phyloP scores from a whole-genome alignment of 2,888 invertebrate genomes.

The Pterobdella sp. region DNA sequence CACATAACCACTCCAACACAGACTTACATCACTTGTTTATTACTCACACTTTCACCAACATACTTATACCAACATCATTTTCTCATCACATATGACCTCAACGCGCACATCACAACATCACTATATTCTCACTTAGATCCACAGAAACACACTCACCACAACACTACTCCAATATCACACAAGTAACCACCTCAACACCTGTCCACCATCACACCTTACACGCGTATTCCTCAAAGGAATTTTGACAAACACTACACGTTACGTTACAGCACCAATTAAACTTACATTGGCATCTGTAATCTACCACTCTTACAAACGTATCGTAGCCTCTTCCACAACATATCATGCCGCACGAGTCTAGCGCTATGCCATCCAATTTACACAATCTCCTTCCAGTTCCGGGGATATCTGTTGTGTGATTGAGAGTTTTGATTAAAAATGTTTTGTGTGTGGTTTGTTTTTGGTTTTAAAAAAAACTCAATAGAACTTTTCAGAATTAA shows the following conservation, averaged over 20 bases:
- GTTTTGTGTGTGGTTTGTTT: too few relatives aligned
- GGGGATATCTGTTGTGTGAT: neutral
- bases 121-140: too few relatives aligned
- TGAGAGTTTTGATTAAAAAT: neutral
- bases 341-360: slow-evolving; percentile 51
- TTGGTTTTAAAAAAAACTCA: neutral
- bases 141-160: too few relatives aligned
- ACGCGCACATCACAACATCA: too few relatives aligned
- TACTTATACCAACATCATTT: too few relatives aligned
- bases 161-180: too few relatives aligned
- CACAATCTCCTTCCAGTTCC: neutral
- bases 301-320: slow-evolving; percentile 38
- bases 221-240: slow-evolving; percentile 69
- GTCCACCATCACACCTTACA: slow-evolving; percentile 64
- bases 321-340: slow-evolving; percentile 54
- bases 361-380: slow-evolving; percentile 32
- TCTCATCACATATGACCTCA: too few relatives aligned
- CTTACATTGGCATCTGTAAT: slow-evolving; percentile 48
- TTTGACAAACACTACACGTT: slow-evolving; percentile 53
- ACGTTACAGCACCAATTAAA: slow-evolving; percentile 52
- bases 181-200: too few relatives aligned
- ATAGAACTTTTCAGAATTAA: neutral
- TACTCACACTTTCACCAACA: too few relatives aligned
- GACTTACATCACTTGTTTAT: too few relatives aligned
- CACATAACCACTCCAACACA: too few relatives aligned